A percentile compares a stretch with the other conserved stretches of the same genome.
Evolutionary conservation across 2,888 invertebrate genomes (phyloP).

Genomic region (Drosophila setosimentum): DNA sequence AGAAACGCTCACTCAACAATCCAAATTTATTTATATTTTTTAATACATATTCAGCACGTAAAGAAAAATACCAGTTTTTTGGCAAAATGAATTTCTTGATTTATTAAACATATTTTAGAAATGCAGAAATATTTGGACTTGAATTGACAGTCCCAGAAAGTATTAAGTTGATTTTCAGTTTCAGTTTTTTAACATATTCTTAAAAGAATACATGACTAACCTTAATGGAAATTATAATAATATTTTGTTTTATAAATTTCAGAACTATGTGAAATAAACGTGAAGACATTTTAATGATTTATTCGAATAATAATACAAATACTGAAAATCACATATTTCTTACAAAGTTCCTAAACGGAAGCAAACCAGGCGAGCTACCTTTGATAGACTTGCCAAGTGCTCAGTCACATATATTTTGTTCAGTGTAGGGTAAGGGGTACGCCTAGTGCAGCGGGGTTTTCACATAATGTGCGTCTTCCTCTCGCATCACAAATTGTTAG

Average conservation of each 20-base stretch:
- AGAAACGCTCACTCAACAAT: too few relatives aligned
- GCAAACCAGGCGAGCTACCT: too few relatives aligned
- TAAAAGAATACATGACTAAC: neutral
- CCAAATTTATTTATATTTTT: neutral
- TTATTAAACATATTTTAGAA: neutral
- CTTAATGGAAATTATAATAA: neutral
- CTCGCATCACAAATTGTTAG: conserved; percentile 82
- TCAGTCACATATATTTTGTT: neutral
- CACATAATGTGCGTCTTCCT: conserved; percentile 66
- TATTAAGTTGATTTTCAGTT: neutral
- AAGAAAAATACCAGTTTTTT: neutral
- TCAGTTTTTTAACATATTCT: neutral
- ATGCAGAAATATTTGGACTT: neutral
- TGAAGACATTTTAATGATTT: neutral
- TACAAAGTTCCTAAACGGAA: too few relatives aligned
- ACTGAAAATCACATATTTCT: too few relatives aligned
- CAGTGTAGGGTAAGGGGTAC: neutral
- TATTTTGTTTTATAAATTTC: too few relatives aligned
- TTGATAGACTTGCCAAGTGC: neutral
- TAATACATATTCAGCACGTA: too few relatives aligned
- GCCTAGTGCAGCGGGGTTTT: neutral
- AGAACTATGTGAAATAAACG: neutral
- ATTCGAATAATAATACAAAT: too few relatives aligned
- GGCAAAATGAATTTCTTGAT: neutral
- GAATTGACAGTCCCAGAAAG: neutral